Evolutionary conservation across 2,888 invertebrate species (phyloP).

Genomic region (Charanyca ferruginea): DNA sequence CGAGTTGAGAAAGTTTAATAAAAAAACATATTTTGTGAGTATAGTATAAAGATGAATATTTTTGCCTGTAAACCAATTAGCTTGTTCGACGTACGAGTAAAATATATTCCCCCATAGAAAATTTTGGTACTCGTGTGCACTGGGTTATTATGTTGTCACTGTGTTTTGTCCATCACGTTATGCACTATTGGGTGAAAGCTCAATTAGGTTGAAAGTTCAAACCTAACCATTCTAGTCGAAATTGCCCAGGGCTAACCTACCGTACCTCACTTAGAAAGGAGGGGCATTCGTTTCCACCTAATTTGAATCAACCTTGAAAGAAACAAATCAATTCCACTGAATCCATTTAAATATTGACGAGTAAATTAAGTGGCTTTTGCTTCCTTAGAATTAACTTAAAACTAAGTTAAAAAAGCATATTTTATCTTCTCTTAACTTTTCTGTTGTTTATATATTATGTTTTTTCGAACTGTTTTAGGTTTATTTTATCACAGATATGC

Average conservation of each 20-base stretch:
- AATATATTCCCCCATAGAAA: neutral
- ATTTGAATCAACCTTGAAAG: slow-evolving; percentile 42
- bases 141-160: slow-evolving; percentile 31
- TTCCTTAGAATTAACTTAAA: slow-evolving; percentile 4
- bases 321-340: slow-evolving; percentile 53
- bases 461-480: neutral
- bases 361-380: slow-evolving; percentile 12
- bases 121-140: slow-evolving; percentile 13
- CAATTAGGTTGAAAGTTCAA: slow-evolving; percentile 52
- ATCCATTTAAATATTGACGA: slow-evolving; percentile 46
- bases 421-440: neutral
- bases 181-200: slow-evolving; percentile 51
- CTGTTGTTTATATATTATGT: neutral
- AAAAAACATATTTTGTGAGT: too few species aligned
- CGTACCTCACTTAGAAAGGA: slow-evolving; percentile 18
- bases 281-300: slow-evolving; percentile 8
- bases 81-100: too few species aligned
- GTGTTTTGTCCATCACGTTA: slow-evolving; percentile 33
- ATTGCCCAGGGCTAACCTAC: slow-evolving; percentile 36
- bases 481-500: neutral
- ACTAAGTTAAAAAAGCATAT: neutral
- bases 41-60: too few species aligned
- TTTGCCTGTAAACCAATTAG: too few species aligned
- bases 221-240: slow-evolving; percentile 35
- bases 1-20: too few species aligned